These are phyloP conservation scores for Thyatira batis DNA, from an alignment of 2,888 invertebrate species.

Conservation along the genomic window DNA sequence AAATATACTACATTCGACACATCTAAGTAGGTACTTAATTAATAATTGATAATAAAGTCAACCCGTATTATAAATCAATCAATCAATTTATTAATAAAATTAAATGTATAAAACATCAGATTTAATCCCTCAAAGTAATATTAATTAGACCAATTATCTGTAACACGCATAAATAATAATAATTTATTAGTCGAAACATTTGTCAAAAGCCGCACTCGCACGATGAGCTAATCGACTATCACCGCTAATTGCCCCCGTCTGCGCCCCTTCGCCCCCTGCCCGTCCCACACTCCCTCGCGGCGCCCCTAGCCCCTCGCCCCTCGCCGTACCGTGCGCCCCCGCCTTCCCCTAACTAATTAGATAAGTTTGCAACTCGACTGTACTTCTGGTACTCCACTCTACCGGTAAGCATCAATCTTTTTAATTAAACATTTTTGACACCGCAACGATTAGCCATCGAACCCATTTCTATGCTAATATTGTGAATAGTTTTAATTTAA, in stretches of 20 bases:
- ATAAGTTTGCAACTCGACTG: constrained; percentile 81
- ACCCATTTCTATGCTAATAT: constrained; percentile 72
- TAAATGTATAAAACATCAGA: not conserved
- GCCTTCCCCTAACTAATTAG: constrained; percentile 76
- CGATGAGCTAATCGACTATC: constrained; percentile 83
- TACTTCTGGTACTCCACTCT: constrained; percentile 77
- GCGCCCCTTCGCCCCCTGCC: constrained; percentile 32
- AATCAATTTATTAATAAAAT: not conserved
- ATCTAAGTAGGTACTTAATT: too few species aligned
- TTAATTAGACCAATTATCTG: constrained; percentile 66
- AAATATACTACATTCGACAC: too few species aligned
- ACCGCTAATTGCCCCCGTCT: constrained; percentile 78
- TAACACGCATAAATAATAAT: constrained; percentile 68
- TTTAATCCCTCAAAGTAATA: constrained; percentile 17
- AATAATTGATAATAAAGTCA: too few species aligned
- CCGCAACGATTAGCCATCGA: constrained; percentile 77
- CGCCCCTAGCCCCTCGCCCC: constrained; percentile 14
- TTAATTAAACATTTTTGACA: constrained; percentile 82
- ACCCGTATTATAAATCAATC: not conserved
- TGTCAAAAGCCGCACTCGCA: constrained; percentile 80
- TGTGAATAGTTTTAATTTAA: constrained; percentile 64
- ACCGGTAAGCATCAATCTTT: constrained; percentile 81
- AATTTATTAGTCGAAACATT: constrained; percentile 76
- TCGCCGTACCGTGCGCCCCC: constrained; percentile 24
- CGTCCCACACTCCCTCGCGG: constrained; percentile 29